These are phyloP conservation scores for Tridacna crocea DNA, from an alignment of 2,888 invertebrate genomes.

Conservation along the genomic window DNA sequence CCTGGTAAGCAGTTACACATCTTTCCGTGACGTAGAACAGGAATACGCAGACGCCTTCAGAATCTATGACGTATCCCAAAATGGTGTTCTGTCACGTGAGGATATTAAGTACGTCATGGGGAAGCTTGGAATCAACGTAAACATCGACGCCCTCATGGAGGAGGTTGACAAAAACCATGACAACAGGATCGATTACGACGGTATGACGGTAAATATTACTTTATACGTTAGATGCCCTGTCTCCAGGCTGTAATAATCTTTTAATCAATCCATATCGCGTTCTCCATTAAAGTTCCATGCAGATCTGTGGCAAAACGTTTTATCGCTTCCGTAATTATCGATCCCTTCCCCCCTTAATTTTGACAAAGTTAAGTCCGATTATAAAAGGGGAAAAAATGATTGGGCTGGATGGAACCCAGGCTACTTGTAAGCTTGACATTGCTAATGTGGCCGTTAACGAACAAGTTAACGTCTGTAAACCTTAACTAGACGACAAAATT, in stretches of 20 bases:
- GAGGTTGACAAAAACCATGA: constrained; percentile 42
- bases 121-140: constrained; percentile 32
- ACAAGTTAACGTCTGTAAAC: too few relatives aligned
- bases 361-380: too few relatives aligned
- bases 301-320: not conserved
- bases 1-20: constrained; percentile 44
- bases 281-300: not conserved
- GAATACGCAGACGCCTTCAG: constrained; percentile 43
- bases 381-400: not conserved
- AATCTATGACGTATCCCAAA: constrained; percentile 37
- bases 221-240: not conserved
- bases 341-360: too few relatives aligned
- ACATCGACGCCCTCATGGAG: constrained; percentile 39
- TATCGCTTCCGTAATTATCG: not conserved
- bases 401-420: too few relatives aligned
- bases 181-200: constrained; percentile 42
- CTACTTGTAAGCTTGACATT: too few relatives aligned
- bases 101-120: constrained; percentile 42
- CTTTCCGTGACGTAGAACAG: constrained; percentile 42
- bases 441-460: too few relatives aligned
- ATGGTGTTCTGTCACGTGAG: constrained; percentile 31
- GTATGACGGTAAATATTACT: constrained; percentile 11
- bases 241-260: not conserved
- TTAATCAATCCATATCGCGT: not conserved
- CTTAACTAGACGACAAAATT: too few relatives aligned